A percentile compares a stretch with the other conserved stretches of the same genome.
phyloP scores from a whole-genome alignment of 1,140 invertebrate genomes.

The Nilaparvata lugens region DNA sequence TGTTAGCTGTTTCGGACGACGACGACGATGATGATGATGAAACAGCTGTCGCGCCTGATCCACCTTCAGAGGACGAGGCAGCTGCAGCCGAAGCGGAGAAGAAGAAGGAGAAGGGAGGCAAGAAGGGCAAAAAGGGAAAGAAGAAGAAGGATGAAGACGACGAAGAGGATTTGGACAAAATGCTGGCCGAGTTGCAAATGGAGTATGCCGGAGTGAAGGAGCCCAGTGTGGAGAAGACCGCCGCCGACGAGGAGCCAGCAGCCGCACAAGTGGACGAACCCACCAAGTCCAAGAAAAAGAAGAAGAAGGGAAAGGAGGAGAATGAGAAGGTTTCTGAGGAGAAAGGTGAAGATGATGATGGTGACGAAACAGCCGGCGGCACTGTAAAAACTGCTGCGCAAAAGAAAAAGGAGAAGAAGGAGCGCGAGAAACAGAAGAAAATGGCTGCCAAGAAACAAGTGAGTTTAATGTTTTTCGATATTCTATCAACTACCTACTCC shows the following conservation, averaged over 20 bases:
- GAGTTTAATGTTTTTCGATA: conserved; percentile 3
- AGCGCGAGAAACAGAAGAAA: conserved; percentile 65
- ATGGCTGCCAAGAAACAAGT: conserved; percentile 23
- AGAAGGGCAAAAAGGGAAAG: conserved; percentile 53
- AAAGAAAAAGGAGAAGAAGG: conserved; percentile 81
- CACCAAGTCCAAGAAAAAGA: conserved; percentile 30
- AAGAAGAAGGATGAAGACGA: conserved; percentile 68
- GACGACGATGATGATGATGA: conserved; percentile 10
- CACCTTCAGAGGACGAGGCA: conserved; percentile 16
- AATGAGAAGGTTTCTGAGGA: conserved; percentile 35
- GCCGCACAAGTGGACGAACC: conserved; percentile 25
- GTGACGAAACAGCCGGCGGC: conserved; percentile 44
- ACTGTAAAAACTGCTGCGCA: conserved; percentile 74
- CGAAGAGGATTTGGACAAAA: conserved; percentile 76
- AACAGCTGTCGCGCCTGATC: background rate
- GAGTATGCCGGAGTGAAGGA: conserved; percentile 53
- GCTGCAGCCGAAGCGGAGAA: conserved; percentile 14
- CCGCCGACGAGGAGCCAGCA: conserved; percentile 26
- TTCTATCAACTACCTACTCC: background rate
- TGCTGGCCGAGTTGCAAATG: conserved; percentile 67
- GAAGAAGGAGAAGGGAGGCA: conserved; percentile 46
- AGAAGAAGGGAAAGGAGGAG: conserved; percentile 35
- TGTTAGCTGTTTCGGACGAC: conserved; percentile 34
- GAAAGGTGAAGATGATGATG: conserved; percentile 41
- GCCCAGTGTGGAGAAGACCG: conserved; percentile 17